Evolutionary conservation across 1,140 invertebrate species (phyloP).

Genomic region (Drosophila serrata): DNA sequence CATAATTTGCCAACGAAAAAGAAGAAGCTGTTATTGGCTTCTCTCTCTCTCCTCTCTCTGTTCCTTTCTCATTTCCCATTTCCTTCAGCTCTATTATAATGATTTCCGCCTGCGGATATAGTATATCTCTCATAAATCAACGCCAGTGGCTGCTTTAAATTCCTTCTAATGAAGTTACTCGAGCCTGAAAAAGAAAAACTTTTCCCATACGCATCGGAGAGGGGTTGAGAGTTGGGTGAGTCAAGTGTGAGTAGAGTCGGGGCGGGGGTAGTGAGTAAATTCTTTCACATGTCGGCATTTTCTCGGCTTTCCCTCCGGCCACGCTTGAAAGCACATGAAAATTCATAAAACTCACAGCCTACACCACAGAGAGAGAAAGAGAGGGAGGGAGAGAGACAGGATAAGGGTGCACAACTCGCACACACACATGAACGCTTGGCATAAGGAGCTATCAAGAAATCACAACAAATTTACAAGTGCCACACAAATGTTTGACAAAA

Average conservation of each 20-base stretch:
- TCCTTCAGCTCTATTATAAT: constrained; percentile 42
- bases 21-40: constrained; percentile 36
- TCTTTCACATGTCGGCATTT: constrained; percentile 70
- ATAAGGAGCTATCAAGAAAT: constrained; percentile 84
- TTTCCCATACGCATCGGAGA: constrained; percentile 35
- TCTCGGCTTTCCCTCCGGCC: constrained; percentile 49
- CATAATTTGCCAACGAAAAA: constrained; percentile 50
- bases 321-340: constrained; percentile 74
- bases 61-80: constrained; percentile 32
- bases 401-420: constrained; percentile 10
- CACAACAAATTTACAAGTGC: constrained; percentile 84
- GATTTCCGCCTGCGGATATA: constrained; percentile 47
- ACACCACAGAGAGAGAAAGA: too few species aligned
- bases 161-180: constrained; percentile 79
- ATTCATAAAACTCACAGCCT: constrained; percentile 77
- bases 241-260: not conserved
- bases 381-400: constrained; percentile 1
- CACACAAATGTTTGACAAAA: constrained; percentile 84
- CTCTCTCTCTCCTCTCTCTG: not conserved
- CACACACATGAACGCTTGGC: constrained; percentile 49
- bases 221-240: not conserved
- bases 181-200: constrained; percentile 70
- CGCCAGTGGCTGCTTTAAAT: constrained; percentile 71
- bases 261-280: constrained; percentile 46
- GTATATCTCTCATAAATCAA: constrained; percentile 66